A percentile compares a stretch with the other conserved stretches of the same genome.
Conservation (phyloP, 2,113 vertebrate genomes). For the Chlamydotis undulata region DNA sequence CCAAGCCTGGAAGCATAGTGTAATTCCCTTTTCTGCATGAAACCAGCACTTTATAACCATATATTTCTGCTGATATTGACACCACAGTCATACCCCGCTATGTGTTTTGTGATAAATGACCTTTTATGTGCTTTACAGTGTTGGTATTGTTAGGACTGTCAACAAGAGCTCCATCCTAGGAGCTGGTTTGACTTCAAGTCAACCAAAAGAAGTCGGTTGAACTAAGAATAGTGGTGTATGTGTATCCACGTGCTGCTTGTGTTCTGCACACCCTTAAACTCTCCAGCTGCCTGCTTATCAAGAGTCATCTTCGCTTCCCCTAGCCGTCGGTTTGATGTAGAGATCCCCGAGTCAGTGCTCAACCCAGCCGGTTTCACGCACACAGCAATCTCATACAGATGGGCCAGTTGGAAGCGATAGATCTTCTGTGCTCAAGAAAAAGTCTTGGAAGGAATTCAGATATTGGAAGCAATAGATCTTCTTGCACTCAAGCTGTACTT, state of each 20-base stretch:
- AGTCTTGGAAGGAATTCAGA: background rate
- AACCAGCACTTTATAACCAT: background rate
- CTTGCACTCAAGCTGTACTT: background rate
- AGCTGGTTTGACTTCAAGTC: background rate
- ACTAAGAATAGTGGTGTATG: background rate
- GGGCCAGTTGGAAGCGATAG: background rate
- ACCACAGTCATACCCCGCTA: background rate
- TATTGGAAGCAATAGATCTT: constrained; percentile 23
- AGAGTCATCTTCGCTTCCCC: background rate
- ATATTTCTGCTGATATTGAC: background rate
- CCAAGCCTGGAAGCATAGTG: background rate
- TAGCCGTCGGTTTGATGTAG: background rate
- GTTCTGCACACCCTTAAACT: background rate
- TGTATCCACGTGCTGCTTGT: background rate
- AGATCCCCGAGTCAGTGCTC: background rate
- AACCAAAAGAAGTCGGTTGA: background rate
- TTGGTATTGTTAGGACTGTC: background rate
- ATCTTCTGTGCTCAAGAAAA: background rate
- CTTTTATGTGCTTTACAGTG: background rate
- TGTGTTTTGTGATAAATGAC: background rate
- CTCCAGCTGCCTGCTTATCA: background rate
- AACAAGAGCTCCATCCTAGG: background rate
- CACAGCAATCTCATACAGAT: background rate
- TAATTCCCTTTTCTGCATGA: background rate
- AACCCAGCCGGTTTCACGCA: background rate